Percentiles rank a stretch among this genome's conserved stretches.
These are phyloP conservation scores for Polymixis flavicincta DNA, from an alignment of 2,888 invertebrate genomes.

Conservation along the genomic window DNA sequence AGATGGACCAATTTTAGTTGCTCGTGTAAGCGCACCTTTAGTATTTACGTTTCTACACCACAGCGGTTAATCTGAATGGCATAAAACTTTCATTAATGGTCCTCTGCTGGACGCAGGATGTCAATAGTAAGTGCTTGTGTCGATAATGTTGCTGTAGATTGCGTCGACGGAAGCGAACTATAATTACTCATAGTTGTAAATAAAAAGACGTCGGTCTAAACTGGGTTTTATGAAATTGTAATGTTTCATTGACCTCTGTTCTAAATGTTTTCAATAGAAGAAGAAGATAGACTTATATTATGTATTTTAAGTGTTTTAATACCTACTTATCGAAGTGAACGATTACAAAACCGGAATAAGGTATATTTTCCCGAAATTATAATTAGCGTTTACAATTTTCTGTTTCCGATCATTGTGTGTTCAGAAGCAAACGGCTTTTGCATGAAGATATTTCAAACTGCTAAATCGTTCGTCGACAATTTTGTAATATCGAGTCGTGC, in stretches of 20 bases:
- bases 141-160: slow-evolving; percentile 46
- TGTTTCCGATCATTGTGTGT: slow-evolving; percentile 9
- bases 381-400: slow-evolving; percentile 10
- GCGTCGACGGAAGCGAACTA: slow-evolving; percentile 31
- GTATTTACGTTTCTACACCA: slow-evolving; percentile 40
- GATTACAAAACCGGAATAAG: neutral
- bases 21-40: too few species aligned
- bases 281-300: neutral
- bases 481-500: slow-evolving; percentile 21
- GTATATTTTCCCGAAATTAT: neutral
- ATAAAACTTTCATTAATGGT: slow-evolving; percentile 45
- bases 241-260: slow-evolving; percentile 5
- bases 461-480: slow-evolving; percentile 24
- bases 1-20: too few species aligned
- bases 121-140: slow-evolving; percentile 14
- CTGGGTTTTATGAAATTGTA: slow-evolving; percentile 17
- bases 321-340: neutral
- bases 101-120: slow-evolving; percentile 45
- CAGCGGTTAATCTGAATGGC: slow-evolving; percentile 33
- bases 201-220: slow-evolving; percentile 16
- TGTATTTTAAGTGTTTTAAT: neutral
- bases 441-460: slow-evolving; percentile 15
- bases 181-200: slow-evolving; percentile 36
- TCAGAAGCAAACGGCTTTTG: slow-evolving; percentile 17
- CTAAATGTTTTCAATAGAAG: neutral